Percentiles rank a stretch among this genome's conserved stretches.
Evolutionary conservation across 2,888 invertebrate species (phyloP).

Genomic region (Mythimna lalbum): DNA sequence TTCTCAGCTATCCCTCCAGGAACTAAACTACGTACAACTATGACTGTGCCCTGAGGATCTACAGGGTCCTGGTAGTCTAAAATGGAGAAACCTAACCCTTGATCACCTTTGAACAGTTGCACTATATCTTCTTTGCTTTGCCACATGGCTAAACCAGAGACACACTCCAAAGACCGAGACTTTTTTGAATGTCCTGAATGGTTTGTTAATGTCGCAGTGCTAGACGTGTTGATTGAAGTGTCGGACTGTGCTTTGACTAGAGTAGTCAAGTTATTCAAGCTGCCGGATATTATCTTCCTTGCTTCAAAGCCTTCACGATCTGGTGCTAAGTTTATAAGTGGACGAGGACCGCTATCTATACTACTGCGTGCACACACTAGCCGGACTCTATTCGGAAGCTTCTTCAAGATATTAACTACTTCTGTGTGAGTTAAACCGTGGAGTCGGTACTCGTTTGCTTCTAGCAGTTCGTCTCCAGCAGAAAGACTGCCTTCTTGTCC

Average conservation of each 20-base stretch:
- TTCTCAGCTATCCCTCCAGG: slow-evolving; percentile 99
- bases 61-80: slow-evolving; percentile 99
- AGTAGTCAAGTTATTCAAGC: slow-evolving; percentile 95
- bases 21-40: slow-evolving; percentile 98
- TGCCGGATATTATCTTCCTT: slow-evolving; percentile 96
- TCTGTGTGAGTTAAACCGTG: slow-evolving; percentile 98
- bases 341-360: slow-evolving; percentile 92
- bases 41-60: slow-evolving; percentile 98
- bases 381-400: slow-evolving; percentile 97
- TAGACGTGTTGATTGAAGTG: slow-evolving; percentile 97
- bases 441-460: slow-evolving; percentile 98
- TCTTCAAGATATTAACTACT: slow-evolving; percentile 98
- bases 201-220: slow-evolving; percentile 94
- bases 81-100: slow-evolving; percentile 99
- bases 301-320: slow-evolving; percentile 95
- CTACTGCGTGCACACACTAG: slow-evolving; percentile 96
- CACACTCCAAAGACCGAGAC: slow-evolving; percentile 98
- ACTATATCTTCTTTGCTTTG: slow-evolving; percentile 98
- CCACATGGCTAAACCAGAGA: slow-evolving; percentile 99
- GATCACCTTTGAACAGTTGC: slow-evolving; percentile 97
- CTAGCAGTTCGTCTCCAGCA: slow-evolving; percentile 98
- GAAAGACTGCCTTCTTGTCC: slow-evolving; percentile 97
- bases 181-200: slow-evolving; percentile 92
- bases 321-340: slow-evolving; percentile 94
- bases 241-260: slow-evolving; percentile 98